Evolutionary conservation across 2,113 vertebrate species (phyloP).

Genomic region (Athene noctua): DNA sequence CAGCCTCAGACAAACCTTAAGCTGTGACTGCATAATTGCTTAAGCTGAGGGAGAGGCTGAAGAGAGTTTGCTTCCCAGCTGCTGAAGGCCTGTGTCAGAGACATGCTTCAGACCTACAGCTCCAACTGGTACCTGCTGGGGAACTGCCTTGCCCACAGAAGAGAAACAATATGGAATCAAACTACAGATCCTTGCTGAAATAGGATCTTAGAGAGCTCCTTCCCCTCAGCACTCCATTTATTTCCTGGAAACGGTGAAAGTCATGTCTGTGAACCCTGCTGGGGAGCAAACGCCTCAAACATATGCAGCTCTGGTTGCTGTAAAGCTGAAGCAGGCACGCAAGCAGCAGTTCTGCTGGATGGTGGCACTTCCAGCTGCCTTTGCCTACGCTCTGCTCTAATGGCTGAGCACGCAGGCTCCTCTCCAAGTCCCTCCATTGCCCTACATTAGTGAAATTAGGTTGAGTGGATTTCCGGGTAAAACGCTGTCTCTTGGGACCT

Average conservation of each 20-base stretch:
- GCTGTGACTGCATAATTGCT: background rate
- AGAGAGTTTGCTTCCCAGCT: background rate
- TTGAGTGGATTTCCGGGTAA: slow-evolving; percentile 82
- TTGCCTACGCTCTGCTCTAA: slow-evolving; percentile 58
- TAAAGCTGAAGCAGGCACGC: slow-evolving; percentile 11
- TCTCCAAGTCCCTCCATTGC: slow-evolving; percentile 72
- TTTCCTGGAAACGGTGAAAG: slow-evolving; percentile 59
- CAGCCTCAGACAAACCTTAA: background rate
- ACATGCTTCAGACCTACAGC: background rate
- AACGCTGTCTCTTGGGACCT: slow-evolving; percentile 78
- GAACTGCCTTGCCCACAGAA: background rate
- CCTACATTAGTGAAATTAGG: slow-evolving; percentile 82
- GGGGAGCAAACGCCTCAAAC: slow-evolving; percentile 49
- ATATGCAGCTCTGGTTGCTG: slow-evolving; percentile 45
- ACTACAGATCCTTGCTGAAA: background rate
- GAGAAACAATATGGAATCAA: background rate
- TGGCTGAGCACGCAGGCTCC: slow-evolving; percentile 69
- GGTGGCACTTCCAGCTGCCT: slow-evolving; percentile 70
- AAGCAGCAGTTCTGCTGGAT: slow-evolving; percentile 43
- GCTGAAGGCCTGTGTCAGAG: background rate
- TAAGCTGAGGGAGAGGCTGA: background rate
- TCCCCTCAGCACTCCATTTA: slow-evolving; percentile 22
- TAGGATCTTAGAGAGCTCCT: background rate
- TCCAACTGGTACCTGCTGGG: background rate
- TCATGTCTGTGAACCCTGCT: slow-evolving; percentile 1